Evolutionary conservation across 2,113 vertebrate species (phyloP), one percentile per base, ranked within the genome.

Genomic region (Ceyx margarethae): DNA sequence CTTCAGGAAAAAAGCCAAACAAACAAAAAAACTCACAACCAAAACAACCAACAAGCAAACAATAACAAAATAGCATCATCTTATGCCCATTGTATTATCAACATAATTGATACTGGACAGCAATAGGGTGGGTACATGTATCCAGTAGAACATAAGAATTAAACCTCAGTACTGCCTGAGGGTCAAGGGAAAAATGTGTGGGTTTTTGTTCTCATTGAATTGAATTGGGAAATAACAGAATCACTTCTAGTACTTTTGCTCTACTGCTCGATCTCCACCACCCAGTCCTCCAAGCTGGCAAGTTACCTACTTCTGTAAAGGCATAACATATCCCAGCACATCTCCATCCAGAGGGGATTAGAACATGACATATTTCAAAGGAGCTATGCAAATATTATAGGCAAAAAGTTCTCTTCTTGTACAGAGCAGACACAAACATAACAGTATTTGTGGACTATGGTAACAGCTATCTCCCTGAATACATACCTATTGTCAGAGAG

Each of bases 401-500:
- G 35, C 50, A 79, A 86, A 91, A 58, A n/a, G 3, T 50, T 81
- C 5, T 77, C 10, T 62, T 53, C 11, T 50, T 68, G 8, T 58
- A 75, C 40, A 61, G 43, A 94, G 11, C 60, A 86, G 87, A 15
- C 18, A 46, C 31, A 74, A 80, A 87, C 14, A 46, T 11, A 76
- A 35, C 50, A 81, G 37, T 67, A 53, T 91, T 86, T 91, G 56
- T 76, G 51, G 35, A 50, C 42, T 85, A 33, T 48, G 31, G 54
- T 92, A 96, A 86, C 77, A 88, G 45, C 43, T 56, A 18, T 66
- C 42, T 90, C 62, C 73, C 56, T 72, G 75, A 64, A 84, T 45
- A 45, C 29, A 31, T 53, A 77, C 48, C 53, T 82, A 58, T 53
- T 95, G 91, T 96, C 94, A 95, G 61, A 93, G 88, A 31, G 13